Percentiles rank a stretch among this genome's conserved stretches.
These are phyloP conservation scores for Charina bottae DNA, from an alignment of 2,113 vertebrate species.

Conservation along the genomic window DNA sequence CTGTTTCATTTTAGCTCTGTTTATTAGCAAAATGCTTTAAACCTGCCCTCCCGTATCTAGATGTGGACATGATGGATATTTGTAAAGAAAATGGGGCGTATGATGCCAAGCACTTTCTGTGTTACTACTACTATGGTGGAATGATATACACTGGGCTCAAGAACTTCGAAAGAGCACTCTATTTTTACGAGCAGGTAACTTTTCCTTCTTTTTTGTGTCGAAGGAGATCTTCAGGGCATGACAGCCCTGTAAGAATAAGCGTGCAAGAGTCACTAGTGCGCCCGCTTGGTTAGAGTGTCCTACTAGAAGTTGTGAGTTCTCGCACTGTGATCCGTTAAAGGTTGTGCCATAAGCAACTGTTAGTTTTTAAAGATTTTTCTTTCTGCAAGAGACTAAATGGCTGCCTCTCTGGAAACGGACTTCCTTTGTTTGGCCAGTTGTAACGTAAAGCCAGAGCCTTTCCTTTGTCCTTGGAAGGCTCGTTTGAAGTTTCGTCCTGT, in stretches of 20 bases:
- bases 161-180: constrained; percentile 98
- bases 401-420: background rate
- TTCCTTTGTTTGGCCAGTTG: background rate
- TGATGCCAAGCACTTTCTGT: constrained; percentile 99
- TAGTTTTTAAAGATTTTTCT: background rate
- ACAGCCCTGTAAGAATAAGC: background rate
- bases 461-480: background rate
- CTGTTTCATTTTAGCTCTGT: constrained; percentile 85
- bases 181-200: constrained; percentile 97
- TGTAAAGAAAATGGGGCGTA: constrained; percentile 99
- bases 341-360: too few relatives aligned
- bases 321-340: background rate
- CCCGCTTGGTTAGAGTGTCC: background rate
- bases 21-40: constrained; percentile 99
- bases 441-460: background rate
- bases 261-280: background rate
- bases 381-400: background rate
- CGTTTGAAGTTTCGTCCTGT: background rate
- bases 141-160: constrained; percentile 99
- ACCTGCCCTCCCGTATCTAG: constrained; percentile 94
- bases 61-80: constrained; percentile 99
- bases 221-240: too few relatives aligned
- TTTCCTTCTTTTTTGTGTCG: background rate
- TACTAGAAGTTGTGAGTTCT: background rate
- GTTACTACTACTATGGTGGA: constrained; percentile 98